phyloP scores from a whole-genome alignment of 2,888 invertebrate genomes.

The Brenthis ino region DNA sequence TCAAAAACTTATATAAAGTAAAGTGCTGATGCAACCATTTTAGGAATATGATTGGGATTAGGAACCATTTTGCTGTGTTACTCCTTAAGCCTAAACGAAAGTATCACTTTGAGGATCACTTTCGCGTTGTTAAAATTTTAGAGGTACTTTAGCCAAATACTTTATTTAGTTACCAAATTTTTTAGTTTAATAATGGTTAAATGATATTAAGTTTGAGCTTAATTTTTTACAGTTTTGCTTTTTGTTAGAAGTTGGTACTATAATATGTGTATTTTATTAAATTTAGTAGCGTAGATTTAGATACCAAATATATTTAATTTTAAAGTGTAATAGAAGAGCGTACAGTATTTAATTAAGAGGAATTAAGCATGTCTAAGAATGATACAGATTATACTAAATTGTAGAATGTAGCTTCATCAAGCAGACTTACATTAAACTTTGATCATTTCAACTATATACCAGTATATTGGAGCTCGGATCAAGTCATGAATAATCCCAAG shows the following conservation, averaged over 20 bases:
- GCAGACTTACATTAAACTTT: slow-evolving; percentile 19
- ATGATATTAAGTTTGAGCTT: too few relatives aligned
- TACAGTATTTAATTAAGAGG: slow-evolving; percentile 4
- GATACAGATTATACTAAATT: background rate
- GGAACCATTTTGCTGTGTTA: slow-evolving; percentile 39
- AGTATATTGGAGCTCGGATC: slow-evolving; percentile 40
- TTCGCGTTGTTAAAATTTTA: slow-evolving; percentile 29
- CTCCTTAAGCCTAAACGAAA: slow-evolving; percentile 36
- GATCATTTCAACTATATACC: slow-evolving; percentile 24
- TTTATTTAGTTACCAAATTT: background rate
- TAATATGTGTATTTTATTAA: too few relatives aligned
- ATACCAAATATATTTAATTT: slow-evolving; percentile 7
- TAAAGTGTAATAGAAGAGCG: background rate
- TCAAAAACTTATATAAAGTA: slow-evolving; percentile 45
- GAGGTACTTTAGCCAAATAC: background rate
- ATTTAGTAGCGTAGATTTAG: too few relatives aligned
- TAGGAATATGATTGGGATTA: slow-evolving; percentile 52
- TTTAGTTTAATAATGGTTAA: background rate
- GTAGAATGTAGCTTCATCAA: background rate
- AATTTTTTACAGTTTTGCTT: too few relatives aligned
- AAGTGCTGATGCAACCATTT: slow-evolving; percentile 58
- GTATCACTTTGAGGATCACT: slow-evolving; percentile 34
- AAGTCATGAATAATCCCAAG: slow-evolving; percentile 46
- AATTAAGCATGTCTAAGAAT: slow-evolving; percentile 8
- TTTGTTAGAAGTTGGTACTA: too few relatives aligned